Conservation (phyloP, 2,113 vertebrate genomes). For the Chionis minor region DNA sequence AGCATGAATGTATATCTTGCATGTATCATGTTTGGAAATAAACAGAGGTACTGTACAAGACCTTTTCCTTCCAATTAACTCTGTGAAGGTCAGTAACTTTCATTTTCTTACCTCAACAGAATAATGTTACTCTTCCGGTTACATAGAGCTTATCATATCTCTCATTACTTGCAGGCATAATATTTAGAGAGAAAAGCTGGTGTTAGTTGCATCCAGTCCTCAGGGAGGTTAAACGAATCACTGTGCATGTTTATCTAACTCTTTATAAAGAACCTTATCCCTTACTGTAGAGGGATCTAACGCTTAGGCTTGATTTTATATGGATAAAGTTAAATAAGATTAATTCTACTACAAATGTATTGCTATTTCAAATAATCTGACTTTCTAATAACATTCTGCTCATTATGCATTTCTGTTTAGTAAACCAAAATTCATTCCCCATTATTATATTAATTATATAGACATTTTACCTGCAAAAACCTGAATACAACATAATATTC, state of each 20-base stretch:
- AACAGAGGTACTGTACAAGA: neutral
- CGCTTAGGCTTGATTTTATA: neutral
- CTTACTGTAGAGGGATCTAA: neutral
- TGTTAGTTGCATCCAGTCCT: neutral
- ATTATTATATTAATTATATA: neutral
- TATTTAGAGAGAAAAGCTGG: neutral
- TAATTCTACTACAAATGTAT: neutral
- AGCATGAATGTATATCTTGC: neutral
- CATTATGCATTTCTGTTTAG: neutral
- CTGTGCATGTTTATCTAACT: neutral
- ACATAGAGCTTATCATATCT: neutral
- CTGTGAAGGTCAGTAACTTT: neutral
- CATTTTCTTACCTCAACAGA: neutral
- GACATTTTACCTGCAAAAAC: neutral
- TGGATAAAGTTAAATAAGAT: neutral
- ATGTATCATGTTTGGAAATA: neutral
- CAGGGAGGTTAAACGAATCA: neutral
- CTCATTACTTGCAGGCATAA: neutral
- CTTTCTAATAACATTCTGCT: neutral
- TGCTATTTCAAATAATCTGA: neutral
- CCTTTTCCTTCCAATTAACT: neutral
- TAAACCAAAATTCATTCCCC: neutral
- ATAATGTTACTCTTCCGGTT: neutral
- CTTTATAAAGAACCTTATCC: neutral
- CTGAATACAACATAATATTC: neutral